A percentile compares a stretch with the other conserved stretches of the same genome.
Conservation (phyloP, 2,113 vertebrate genomes). For the Dipodomys spectabilis region DNA sequence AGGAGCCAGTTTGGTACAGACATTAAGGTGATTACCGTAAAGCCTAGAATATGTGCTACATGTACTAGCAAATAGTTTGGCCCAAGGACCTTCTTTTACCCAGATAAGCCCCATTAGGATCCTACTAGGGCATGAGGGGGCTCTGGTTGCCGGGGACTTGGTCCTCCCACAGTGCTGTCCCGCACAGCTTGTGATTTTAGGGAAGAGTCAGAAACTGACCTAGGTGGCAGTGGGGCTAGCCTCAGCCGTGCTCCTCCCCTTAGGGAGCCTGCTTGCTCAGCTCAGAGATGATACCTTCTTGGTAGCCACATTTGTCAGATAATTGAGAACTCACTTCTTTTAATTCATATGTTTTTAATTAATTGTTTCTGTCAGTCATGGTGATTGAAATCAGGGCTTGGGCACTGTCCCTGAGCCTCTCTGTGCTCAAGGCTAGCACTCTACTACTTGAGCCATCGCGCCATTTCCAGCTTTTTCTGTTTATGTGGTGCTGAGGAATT, state of each 20-base stretch:
- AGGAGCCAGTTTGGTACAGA: neutral
- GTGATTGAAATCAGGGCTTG: no score
- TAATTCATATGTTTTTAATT: neutral
- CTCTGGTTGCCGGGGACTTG: neutral
- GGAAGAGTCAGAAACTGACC: neutral
- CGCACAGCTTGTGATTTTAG: neutral
- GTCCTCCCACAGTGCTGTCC: no score
- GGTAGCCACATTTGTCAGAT: neutral
- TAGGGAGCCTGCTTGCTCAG: neutral
- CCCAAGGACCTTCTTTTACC: neutral
- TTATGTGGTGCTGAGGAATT: no score
- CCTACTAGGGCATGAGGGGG: neutral
- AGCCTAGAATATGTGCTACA: rapidly evolving
- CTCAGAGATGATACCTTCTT: neutral
- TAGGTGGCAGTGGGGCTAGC: neutral
- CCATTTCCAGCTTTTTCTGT: no score
- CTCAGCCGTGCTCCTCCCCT: no score
- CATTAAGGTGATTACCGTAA: neutral
- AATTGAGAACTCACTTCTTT: neutral
- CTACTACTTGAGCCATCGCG: no score
- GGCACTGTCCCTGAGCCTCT: no score
- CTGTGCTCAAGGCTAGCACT: no score
- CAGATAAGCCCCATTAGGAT: neutral
- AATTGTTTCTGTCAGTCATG: neutral
- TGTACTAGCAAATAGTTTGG: no score